These are phyloP conservation scores for Sebastes schlegelii DNA, from an alignment of 2,113 vertebrate species.

Conservation along the genomic window DNA sequence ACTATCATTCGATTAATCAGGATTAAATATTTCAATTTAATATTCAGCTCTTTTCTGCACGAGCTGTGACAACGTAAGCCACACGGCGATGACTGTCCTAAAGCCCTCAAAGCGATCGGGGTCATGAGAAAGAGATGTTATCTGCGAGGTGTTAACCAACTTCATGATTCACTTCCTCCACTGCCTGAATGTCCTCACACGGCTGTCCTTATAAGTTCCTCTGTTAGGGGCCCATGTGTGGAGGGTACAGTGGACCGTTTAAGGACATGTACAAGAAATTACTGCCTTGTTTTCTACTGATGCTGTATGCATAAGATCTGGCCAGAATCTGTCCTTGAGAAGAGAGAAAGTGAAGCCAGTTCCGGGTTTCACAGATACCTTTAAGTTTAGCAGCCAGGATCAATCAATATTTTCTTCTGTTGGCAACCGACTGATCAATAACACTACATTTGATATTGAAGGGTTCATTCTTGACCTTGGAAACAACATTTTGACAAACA, in stretches of 20 bases:
- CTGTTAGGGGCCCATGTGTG: neutral
- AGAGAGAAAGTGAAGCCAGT: neutral
- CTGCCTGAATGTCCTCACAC: neutral
- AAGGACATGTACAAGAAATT: neutral
- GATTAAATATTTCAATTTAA: too few relatives aligned
- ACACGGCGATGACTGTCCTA: neutral
- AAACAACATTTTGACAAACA: neutral
- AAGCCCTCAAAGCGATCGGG: neutral
- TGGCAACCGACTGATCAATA: neutral
- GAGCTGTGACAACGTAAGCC: conserved; percentile 1
- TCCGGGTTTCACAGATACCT: neutral
- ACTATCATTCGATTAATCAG: too few relatives aligned
- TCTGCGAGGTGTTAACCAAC: conserved; percentile 46
- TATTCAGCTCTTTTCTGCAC: neutral
- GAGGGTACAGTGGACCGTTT: neutral
- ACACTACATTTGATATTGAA: neutral
- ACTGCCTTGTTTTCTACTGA: neutral
- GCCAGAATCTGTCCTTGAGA: too few relatives aligned
- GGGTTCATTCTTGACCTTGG: neutral
- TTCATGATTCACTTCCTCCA: conserved; percentile 45
- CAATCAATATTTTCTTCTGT: neutral
- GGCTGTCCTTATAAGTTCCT: neutral
- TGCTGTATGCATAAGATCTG: too few relatives aligned
- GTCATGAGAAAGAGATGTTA: conserved; percentile 31
- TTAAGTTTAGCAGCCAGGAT: too few relatives aligned